Evolutionary conservation across 2,797 vertebrate species (phyloP).

Genomic region (Neopelma chrysocephalum): DNA sequence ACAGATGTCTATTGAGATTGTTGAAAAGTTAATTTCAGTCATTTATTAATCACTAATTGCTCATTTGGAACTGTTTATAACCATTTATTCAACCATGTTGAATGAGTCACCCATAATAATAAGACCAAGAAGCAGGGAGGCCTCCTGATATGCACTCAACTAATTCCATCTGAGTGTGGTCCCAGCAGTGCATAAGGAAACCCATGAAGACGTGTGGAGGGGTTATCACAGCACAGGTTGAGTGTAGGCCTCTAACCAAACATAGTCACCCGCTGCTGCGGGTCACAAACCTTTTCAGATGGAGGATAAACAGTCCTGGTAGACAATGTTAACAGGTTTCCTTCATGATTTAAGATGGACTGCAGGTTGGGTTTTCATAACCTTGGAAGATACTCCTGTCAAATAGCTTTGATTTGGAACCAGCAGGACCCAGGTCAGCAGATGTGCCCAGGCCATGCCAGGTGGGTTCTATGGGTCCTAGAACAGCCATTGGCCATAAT

Average conservation of each 20-base stretch:
- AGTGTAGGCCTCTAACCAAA: too few relatives aligned
- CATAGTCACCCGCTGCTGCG: not conserved
- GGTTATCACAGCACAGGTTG: fast-evolving
- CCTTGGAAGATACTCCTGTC: not conserved
- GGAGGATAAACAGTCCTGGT: not conserved
- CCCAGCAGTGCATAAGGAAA: not conserved
- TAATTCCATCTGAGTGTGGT: fast-evolving
- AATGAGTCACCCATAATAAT: not conserved
- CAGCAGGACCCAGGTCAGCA: not conserved
- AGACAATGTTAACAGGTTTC: not conserved
- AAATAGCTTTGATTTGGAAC: not conserved
- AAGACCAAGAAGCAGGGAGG: not conserved
- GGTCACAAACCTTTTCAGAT: not conserved
- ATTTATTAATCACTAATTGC: not conserved
- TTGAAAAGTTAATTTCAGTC: not conserved
- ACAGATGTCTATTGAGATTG: not conserved
- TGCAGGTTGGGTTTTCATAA: not conserved
- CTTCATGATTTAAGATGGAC: not conserved
- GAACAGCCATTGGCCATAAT: not conserved
- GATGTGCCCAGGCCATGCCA: not conserved
- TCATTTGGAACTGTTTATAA: not conserved
- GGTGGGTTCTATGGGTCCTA: not conserved
- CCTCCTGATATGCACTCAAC: fast-evolving
- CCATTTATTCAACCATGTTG: not conserved
- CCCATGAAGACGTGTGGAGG: not conserved